phyloP scores from a whole-genome alignment of 2,113 vertebrate species.

The Zapornia atra region DNA sequence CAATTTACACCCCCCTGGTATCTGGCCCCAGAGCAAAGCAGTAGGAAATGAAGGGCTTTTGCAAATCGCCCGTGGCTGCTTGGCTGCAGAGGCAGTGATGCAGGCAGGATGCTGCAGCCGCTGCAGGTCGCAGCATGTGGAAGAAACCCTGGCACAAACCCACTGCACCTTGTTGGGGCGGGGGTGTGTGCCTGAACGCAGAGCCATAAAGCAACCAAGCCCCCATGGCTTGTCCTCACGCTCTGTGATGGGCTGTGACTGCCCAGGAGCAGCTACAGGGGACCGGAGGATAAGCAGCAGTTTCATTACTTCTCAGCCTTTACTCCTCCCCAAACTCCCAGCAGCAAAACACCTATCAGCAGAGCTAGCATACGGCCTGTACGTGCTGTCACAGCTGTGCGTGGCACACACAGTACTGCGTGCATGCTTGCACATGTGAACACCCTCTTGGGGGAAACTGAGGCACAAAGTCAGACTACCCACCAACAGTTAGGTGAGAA shows the following conservation, averaged over 20 bases:
- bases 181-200: accelerated
- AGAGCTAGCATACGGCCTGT: not conserved
- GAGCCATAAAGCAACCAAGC: not conserved
- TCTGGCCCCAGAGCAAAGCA: not conserved
- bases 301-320: not conserved
- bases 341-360: not conserved
- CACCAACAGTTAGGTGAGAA: accelerated
- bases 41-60: not conserved
- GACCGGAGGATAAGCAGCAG: not conserved
- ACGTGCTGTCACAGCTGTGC: not conserved
- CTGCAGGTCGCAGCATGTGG: accelerated
- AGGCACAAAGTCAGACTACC: not conserved
- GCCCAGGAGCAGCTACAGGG: not conserved
- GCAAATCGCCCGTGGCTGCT: accelerated
- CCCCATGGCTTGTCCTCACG: accelerated
- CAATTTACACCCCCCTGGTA: not conserved
- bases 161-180: accelerated
- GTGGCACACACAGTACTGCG: accelerated
- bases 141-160: not conserved
- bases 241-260: accelerated
- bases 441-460: not conserved
- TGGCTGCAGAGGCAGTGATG: not conserved
- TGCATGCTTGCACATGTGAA: accelerated
- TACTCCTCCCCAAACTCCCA: not conserved
- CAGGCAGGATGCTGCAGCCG: not conserved